phyloP scores from a whole-genome alignment of 2,888 invertebrate species.

The Cephus pygmeus region DNA sequence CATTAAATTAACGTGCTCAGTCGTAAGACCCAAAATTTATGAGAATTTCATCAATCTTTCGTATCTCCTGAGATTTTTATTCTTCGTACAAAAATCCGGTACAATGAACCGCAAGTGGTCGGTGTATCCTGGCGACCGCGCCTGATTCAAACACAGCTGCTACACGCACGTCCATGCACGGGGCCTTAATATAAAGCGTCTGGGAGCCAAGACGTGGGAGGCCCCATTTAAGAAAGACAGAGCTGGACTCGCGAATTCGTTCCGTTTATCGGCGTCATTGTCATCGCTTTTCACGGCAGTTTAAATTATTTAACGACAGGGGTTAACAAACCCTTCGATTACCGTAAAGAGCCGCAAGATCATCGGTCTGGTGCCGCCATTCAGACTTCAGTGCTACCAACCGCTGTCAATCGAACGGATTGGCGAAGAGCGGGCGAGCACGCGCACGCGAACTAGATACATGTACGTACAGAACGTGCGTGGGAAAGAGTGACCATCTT shows the following conservation, averaged over 20 bases:
- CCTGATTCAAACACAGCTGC: not conserved
- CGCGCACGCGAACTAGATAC: not conserved
- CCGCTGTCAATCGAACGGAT: not conserved
- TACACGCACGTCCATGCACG: not conserved
- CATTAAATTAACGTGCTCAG: not conserved
- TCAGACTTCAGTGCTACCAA: not conserved
- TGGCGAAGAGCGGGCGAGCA: not conserved
- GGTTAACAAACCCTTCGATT: conserved; percentile 1
- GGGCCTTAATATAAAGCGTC: not conserved
- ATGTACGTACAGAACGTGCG: not conserved
- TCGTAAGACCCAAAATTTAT: not conserved
- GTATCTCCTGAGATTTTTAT: not conserved
- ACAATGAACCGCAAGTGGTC: not conserved
- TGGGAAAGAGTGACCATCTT: not conserved
- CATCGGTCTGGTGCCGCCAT: not conserved
- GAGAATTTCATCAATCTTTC: not conserved
- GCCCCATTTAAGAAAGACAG: not conserved
- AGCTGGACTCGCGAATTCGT: conserved; percentile 9
- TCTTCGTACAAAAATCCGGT: not conserved
- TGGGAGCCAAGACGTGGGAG: not conserved
- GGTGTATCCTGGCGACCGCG: not conserved
- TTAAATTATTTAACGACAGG: conserved; percentile 7
- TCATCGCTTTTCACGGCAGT: conserved; percentile 20
- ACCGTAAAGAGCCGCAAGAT: not conserved
- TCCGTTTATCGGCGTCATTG: conserved; percentile 17